These are phyloP conservation scores for Diarsia mendica DNA, from an alignment of 2,888 invertebrate genomes.

Conservation along the genomic window DNA sequence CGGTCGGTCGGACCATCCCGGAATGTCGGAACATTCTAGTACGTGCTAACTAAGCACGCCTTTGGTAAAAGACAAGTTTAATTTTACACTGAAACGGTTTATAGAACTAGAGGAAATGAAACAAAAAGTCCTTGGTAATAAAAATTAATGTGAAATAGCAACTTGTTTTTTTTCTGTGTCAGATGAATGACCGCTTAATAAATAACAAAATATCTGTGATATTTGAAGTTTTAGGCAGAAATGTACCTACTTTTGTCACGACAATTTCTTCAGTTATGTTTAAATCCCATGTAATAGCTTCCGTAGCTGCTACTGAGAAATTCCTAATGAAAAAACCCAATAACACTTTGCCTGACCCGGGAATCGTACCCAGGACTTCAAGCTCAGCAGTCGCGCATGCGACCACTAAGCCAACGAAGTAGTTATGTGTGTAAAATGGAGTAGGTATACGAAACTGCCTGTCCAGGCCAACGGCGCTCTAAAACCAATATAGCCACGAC, in stretches of 20 bases:
- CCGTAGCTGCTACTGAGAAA: no score
- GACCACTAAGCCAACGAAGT: no score
- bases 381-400: no score
- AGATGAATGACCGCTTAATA: not conserved
- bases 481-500: conserved; percentile 22
- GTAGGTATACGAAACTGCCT: conserved; percentile 3
- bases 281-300: no score
- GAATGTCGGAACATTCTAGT: not conserved
- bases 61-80: not conserved
- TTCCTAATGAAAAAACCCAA: no score
- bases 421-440: no score
- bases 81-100: not conserved
- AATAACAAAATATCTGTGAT: not conserved
- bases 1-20: conserved; percentile 16
- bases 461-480: not conserved
- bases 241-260: no score
- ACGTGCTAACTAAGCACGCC: conserved; percentile 17
- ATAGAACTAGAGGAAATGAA: not conserved
- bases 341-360: no score
- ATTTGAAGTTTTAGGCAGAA: not conserved
- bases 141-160: not conserved
- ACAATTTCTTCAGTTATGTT: no score
- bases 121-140: not conserved
- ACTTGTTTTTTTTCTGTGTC: not conserved
- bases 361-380: no score